Conservation (phyloP, 2,797 vertebrate species). For the Gallinago solitaria region DNA sequence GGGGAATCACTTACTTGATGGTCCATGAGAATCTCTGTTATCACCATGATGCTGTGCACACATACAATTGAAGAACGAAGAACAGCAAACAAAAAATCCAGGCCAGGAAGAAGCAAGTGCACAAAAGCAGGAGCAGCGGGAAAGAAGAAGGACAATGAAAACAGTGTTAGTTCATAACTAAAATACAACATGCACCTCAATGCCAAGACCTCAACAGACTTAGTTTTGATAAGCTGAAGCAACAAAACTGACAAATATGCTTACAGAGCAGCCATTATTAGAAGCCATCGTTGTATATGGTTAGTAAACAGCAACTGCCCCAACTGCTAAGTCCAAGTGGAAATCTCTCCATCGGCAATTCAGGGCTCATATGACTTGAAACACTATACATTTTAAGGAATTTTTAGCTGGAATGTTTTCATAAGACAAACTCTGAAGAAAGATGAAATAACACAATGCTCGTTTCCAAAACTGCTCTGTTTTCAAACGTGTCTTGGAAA, state of each 20-base stretch:
- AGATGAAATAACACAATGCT: not conserved
- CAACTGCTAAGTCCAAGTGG: not conserved
- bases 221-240: slow-evolving; percentile 28
- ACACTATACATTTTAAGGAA: not conserved
- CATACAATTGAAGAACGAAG: slow-evolving; percentile 73
- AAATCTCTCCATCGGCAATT: not conserved
- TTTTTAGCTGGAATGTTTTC: not conserved
- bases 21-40: slow-evolving; percentile 87
- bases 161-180: slow-evolving; percentile 76
- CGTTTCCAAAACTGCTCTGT: not conserved
- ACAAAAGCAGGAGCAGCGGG: slow-evolving; percentile 62
- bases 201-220: slow-evolving; percentile 15
- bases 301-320: slow-evolving; percentile 36
- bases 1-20: slow-evolving; percentile 88
- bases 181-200: slow-evolving; percentile 71
- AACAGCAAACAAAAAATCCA: slow-evolving; percentile 78
- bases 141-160: slow-evolving; percentile 77
- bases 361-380: not conserved
- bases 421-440: not conserved
- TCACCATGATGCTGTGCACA: slow-evolving; percentile 88
- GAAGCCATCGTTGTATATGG: not conserved
- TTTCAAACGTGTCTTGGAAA: not conserved
- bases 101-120: slow-evolving; percentile 77
- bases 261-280: not conserved
- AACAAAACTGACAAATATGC: slow-evolving; percentile 26